Conservation (phyloP, 1,140 invertebrate species). For the Drosophila erecta region DNA sequence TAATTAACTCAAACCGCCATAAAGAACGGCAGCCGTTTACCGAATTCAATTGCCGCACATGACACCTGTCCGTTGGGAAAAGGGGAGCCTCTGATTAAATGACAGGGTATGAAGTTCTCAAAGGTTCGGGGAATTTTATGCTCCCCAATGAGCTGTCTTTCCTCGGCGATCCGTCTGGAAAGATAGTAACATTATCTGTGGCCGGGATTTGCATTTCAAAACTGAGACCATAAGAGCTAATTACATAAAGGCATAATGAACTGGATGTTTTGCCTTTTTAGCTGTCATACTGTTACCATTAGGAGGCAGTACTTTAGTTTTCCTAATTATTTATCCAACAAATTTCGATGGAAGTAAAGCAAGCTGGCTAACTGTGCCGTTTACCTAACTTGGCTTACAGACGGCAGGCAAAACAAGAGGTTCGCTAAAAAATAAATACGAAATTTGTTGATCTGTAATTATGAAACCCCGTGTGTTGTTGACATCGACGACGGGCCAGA, state of each 20-base stretch:
- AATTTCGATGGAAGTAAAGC: conserved; percentile 53
- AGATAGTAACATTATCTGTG: conserved; percentile 16
- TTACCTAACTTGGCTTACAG: conserved; percentile 40
- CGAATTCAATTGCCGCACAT: conserved; percentile 47
- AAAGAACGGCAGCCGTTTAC: conserved; percentile 19
- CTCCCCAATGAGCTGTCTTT: neutral
- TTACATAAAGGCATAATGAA: neutral
- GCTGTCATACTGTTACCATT: neutral
- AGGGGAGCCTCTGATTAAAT: conserved; percentile 13
- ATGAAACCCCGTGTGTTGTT: conserved; percentile 55
- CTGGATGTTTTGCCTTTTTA: too few relatives aligned
- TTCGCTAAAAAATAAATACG: conserved; percentile 53
- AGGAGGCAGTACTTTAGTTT: too few relatives aligned
- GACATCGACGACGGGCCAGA: conserved; percentile 14
- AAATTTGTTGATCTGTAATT: conserved; percentile 60
- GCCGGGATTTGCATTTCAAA: conserved; percentile 22
- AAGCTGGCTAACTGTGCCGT: conserved; percentile 52
- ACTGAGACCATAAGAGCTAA: neutral
- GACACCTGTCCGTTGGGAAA: conserved; percentile 43
- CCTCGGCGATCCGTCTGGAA: neutral
- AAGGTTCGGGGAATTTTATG: conserved; percentile 3
- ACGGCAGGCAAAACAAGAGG: conserved; percentile 8
- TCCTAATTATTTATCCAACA: conserved; percentile 35
- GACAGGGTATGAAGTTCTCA: conserved; percentile 14
- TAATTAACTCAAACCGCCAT: conserved; percentile 56